Base-by-base conservation (phyloP, 2,113 vertebrate species). In the Calidris pugnax region DNA sequence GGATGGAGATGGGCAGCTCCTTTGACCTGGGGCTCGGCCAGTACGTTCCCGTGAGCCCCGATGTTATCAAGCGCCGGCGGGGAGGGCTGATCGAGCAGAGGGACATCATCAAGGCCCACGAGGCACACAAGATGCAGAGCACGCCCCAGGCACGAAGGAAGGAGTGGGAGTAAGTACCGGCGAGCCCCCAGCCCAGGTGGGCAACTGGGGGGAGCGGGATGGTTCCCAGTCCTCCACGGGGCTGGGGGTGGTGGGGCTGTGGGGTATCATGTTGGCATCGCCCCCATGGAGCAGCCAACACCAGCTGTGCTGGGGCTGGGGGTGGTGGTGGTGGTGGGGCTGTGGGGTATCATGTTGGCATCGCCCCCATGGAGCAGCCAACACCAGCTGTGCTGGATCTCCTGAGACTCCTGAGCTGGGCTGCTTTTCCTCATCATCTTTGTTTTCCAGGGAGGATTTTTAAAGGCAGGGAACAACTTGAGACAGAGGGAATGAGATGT, bases 81-180 rank as follows among this genome's bases (percentile, higher is more conserved):
- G 99, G 99, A 0, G 99, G 99, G 24, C 98, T 99, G 85, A 99
- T 99, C 4, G 99, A 99, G 80, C 99, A 99, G 98, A 98, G 98
- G 90, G 99, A 99, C 97, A 99, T 99, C 45, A 98, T 99, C 97
- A 99, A 99, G 96, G 99, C 99, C 0, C 99, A 99, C 26, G 98
- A 99, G 93, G 99, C 99, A 0, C 99, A 99, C 96, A 99, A 99
- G 98, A 99, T 99, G 95, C 99, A 99, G 96, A 99, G 99, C 98
- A 99, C 99, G 11, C 99, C 99, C 0, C 99, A 99, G 96, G 99
- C 99, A 0, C 97, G 98, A 55, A 99, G 99, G 97, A 99, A 99
- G 96, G 99, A 99, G 95, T 99, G 99, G 99, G 99, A 99, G 99
- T 99, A 97, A 99, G 99, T 99, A 98, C 59, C 1, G 14, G 60